Evolutionary conservation across 2,797 vertebrate species (phyloP).

Genomic region (Pangasius macronema): DNA sequence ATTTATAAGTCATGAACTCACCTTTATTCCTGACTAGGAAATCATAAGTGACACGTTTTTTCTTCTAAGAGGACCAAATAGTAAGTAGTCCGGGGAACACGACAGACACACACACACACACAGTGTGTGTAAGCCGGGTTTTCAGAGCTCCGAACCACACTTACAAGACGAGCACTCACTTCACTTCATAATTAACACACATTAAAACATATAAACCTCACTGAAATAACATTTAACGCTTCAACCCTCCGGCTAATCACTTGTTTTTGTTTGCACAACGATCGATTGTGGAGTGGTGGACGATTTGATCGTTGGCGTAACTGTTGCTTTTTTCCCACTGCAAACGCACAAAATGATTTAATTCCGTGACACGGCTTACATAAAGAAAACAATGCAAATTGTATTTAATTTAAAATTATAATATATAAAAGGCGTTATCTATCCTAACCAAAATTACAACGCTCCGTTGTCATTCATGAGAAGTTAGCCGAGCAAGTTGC

Average conservation of each 20-base stretch:
- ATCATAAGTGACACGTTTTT: no score
- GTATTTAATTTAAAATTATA: background rate
- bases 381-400: background rate
- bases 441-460: background rate
- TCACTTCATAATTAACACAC: background rate
- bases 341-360: background rate
- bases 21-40: constrained; percentile 9
- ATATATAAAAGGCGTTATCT: background rate
- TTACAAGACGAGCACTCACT: no score
- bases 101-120: no score
- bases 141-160: background rate
- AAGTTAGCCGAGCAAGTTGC: constrained; percentile 14
- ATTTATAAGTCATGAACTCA: background rate
- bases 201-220: background rate
- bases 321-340: no score
- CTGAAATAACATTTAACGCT: background rate
- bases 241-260: background rate
- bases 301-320: no score
- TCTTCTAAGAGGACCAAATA: no score
- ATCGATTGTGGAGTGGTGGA: no score
- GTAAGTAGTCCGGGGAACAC: no score
- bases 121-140: background rate
- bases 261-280: no score
- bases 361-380: background rate
- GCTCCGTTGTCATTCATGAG: constrained; percentile 9